Conservation (phyloP, 2,888 invertebrate species). For the Diadromus collaris region DNA sequence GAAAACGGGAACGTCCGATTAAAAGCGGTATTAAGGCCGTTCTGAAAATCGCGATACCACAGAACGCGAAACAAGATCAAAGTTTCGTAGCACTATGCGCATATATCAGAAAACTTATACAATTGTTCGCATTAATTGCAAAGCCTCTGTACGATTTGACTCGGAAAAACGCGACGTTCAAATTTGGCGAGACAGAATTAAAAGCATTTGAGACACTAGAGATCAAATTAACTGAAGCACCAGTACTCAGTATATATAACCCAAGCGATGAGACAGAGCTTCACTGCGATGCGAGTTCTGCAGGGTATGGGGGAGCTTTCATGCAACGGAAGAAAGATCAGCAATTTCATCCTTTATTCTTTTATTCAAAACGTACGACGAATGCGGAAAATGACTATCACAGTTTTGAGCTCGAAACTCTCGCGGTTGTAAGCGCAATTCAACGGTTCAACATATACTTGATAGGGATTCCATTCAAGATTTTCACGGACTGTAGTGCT, state of each 20-base stretch:
- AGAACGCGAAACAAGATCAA: not conserved
- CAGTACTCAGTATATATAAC: conserved; percentile 70
- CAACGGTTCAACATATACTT: conserved; percentile 62
- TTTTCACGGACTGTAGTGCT: conserved; percentile 70
- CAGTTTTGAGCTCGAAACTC: conserved; percentile 72
- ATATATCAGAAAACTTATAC: conserved; percentile 29
- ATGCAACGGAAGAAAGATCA: conserved; percentile 69
- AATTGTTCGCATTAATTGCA: conserved; percentile 2
- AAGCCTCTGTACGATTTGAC: conserved; percentile 62
- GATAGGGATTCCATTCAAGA: conserved; percentile 66
- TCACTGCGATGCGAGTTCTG: conserved; percentile 72
- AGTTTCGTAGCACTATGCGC: conserved; percentile 27
- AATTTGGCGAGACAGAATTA: not conserved
- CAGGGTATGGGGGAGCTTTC: conserved; percentile 71
- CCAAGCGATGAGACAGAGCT: conserved; percentile 70
- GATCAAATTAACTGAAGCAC: conserved; percentile 55
- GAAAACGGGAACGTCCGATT: not conserved
- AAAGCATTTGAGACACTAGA: conserved; percentile 50
- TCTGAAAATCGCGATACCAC: conserved; percentile 4
- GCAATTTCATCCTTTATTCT: conserved; percentile 70
- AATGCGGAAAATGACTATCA: conserved; percentile 68
- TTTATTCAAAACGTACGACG: conserved; percentile 70
- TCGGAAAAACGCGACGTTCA: not conserved
- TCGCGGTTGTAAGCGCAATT: conserved; percentile 61
- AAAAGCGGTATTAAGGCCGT: conserved; percentile 2